Base-by-base conservation (phyloP, 2,113 vertebrate species). In the Bufo bufo region DNA sequence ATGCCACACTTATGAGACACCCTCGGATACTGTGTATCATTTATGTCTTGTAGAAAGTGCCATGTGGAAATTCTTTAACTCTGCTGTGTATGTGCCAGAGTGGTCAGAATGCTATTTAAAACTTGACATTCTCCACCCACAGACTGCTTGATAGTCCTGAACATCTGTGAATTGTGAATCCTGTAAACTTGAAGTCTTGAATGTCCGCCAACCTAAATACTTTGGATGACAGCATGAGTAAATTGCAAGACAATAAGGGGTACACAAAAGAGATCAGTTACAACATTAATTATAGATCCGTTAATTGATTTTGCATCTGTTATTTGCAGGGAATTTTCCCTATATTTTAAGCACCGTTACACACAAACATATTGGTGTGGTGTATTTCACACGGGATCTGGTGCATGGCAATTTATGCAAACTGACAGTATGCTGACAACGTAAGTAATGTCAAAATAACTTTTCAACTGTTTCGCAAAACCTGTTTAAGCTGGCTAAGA, bases 151-250 rank as follows among this genome's bases (percentile, higher is more conserved):
- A 95, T 93, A 93, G 94, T 90, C 93, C 92, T 92, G 93, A 95
- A 96, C 96, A 96, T 97, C 95, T 96, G 96, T 95, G 95, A 96
- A 96, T 96, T 96, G 94, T 95, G 94, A 93, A 94, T 94, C 91
- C 92, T 90, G 89, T 91, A 91, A 93, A 94, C 91, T 93, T 17
- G 66, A 81, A 63, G 87, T 88, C 93, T 93, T 94, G 93, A 94
- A 91, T 84, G 20, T 58, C 8, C 8, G 94, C 95, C 94, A 95
- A 94, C 88, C 90, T 88, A 90, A 93, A 93, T 93, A 92, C 91
- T 92, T 92, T 92, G 90, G 47, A 1, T 89, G 91, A 89, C 2
- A 82, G 88, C 91, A 93, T 92, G 91, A 6, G 52, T 85, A 90
- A 88, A 87, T 91, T 72, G 6, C 85, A 87, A 86, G 75, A 84